Evolutionary conservation across 1,140 invertebrate genomes (phyloP), one percentile per base, ranked within the genome.

Genomic region (Lucilia sericata): DNA sequence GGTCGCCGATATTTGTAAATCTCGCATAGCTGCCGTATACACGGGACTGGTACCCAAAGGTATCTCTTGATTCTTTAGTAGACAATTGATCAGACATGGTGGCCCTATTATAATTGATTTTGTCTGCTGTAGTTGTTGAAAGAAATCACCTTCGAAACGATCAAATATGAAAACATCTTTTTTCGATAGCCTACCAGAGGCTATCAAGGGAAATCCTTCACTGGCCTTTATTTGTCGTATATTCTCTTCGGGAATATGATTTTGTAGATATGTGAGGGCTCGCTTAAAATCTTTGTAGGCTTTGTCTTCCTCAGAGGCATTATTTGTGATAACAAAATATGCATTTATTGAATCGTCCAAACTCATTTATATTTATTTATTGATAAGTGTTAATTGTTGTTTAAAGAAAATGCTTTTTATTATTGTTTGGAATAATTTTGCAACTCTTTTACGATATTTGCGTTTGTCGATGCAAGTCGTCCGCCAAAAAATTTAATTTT

Each of bases 21-120:
- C 94, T 86, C 94, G 93, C 97, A 98, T 97, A 0, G 96, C 95
- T 55, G 96, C 93, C 34, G 95, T 96, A 87, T 94, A 96, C 13
- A 97, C 92, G n/a, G 97, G 96, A 86, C 93, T 94, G 2, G 92
- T 93, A 19, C 94, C 94, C 84, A 94, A 92, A 0, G 96, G 97
- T 84, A 98, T 94, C n/a, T 95, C 92, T 86, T 94, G 92, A 19
- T 93, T 93, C 87, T 94, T 93, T 19, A 93, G 92, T 74, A 97
- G 91, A 88, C 96, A 97, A 82, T 94, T 93, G 13, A 96, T 91
- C n/a, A 98, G 89, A 88, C 96, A 97, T 55, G 93, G 92, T 13
- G 97, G 96, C 0, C 96, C 96, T 84, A 97, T 91, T 83, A 98
- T 93, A 93, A 94, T 91, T 84, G 94, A 94, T 86, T 95, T 95